Percentiles rank a stretch among this genome's conserved stretches.
Evolutionary conservation across 2,797 vertebrate species (phyloP).

Genomic region (Ctenopoma kingsleyae): DNA sequence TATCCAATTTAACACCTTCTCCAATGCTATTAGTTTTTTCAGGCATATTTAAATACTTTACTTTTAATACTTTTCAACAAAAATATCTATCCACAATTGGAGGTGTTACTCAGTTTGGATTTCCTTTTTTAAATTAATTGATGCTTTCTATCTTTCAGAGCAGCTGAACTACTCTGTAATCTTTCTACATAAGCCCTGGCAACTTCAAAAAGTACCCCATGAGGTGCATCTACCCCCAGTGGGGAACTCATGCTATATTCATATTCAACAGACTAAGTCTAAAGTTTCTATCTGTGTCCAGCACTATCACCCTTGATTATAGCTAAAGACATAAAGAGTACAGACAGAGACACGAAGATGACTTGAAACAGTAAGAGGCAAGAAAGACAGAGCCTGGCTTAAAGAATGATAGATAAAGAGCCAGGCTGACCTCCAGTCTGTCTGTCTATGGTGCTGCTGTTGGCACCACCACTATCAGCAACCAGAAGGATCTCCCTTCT

Average conservation of each 20-base stretch:
- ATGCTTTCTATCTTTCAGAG: not conserved
- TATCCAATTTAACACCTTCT: not conserved
- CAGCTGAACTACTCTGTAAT: not conserved
- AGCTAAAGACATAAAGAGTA: slow-evolving; percentile 19
- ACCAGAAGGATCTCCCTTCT: slow-evolving; percentile 76
- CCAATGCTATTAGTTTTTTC: not conserved
- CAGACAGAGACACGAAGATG: not conserved
- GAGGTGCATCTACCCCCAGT: not conserved
- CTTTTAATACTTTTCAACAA: no score
- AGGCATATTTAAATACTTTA: not conserved
- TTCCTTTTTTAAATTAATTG: not conserved
- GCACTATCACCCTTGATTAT: slow-evolving; percentile 24
- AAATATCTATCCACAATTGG: no score
- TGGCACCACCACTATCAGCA: slow-evolving; percentile 82
- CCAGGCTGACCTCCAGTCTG: slow-evolving; percentile 64
- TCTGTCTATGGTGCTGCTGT: slow-evolving; percentile 74
- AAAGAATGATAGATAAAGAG: slow-evolving; percentile 57
- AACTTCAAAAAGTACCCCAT: not conserved
- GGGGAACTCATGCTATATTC: not conserved
- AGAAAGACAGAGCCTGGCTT: slow-evolving; percentile 37
- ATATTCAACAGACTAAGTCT: slow-evolving; percentile 17
- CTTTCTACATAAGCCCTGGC: not conserved
- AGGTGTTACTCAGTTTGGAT: not conserved
- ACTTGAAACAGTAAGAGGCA: slow-evolving; percentile 9
- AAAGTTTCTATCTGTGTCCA: slow-evolving; percentile 5